These are phyloP conservation scores for Calyptomena viridis DNA, from an alignment of 2,113 vertebrate genomes.

Conservation along the genomic window DNA sequence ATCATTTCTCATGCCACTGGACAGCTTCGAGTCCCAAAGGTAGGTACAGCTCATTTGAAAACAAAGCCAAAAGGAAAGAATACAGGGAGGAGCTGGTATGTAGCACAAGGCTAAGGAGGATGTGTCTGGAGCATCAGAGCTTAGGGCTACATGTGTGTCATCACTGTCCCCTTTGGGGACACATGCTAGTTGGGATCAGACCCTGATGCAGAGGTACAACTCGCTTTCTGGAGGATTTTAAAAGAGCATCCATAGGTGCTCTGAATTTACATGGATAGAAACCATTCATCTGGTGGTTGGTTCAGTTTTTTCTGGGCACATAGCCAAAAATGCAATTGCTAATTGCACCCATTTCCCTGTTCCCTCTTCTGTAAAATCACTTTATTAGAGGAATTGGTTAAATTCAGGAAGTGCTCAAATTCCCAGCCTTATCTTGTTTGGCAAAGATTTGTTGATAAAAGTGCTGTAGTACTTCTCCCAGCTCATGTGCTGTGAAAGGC, in stretches of 20 bases:
- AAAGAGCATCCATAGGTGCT: background rate
- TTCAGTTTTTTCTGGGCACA: background rate
- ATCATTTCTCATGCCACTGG: rapidly evolving
- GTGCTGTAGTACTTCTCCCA: background rate
- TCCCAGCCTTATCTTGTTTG: background rate
- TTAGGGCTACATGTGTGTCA: background rate
- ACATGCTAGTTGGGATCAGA: background rate
- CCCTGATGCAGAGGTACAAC: background rate
- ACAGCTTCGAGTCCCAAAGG: background rate
- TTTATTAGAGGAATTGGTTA: slow-evolving; percentile 32
- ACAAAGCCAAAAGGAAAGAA: background rate
- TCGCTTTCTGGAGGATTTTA: background rate
- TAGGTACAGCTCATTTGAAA: background rate
- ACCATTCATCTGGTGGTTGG: background rate
- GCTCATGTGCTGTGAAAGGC: background rate
- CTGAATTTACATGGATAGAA: background rate
- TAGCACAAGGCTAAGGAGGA: background rate
- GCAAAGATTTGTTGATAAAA: background rate
- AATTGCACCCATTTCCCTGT: slow-evolving; percentile 5
- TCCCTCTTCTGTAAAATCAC: slow-evolving; percentile 37
- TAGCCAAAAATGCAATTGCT: background rate
- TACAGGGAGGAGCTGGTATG: background rate
- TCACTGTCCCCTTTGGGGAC: background rate
- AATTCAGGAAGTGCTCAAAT: slow-evolving; percentile 32
- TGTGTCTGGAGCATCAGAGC: background rate